phyloP scores from a whole-genome alignment of 1,140 invertebrate genomes.

The Cotesia glomerata region DNA sequence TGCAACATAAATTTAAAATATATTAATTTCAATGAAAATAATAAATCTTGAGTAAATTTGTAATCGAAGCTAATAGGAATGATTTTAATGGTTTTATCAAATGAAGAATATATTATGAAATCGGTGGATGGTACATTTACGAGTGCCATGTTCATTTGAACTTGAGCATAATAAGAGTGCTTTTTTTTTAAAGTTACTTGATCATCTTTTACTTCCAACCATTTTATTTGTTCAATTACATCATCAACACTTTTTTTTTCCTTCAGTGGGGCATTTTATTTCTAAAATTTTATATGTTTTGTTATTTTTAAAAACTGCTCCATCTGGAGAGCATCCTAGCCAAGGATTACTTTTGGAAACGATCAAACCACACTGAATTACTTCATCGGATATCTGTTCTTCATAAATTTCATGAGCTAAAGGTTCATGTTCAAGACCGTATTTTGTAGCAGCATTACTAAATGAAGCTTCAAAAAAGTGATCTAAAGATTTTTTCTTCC shows the following conservation, averaged over 20 bases:
- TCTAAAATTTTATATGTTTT: neutral
- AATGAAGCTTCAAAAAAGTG: neutral
- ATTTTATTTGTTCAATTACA: neutral
- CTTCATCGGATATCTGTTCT: neutral
- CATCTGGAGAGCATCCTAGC: conserved; percentile 3
- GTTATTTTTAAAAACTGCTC: neutral
- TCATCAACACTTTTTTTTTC: neutral
- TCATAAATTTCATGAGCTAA: neutral
- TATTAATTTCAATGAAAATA: neutral
- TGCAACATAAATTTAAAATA: conserved; percentile 12
- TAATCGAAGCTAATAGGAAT: conserved; percentile 5
- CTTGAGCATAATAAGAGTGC: conserved; percentile 19
- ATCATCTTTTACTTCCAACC: neutral
- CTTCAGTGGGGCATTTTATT: neutral
- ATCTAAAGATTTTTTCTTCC: conserved; percentile 3
- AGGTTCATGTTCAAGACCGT: neutral
- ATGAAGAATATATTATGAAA: conserved; percentile 21
- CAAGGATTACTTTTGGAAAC: neutral
- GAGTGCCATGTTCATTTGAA: conserved; percentile 25
- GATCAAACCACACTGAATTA: neutral
- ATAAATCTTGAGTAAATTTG: neutral
- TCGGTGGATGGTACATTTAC: conserved; percentile 10
- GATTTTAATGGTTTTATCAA: conserved; percentile 10
- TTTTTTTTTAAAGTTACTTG: conserved; percentile 17
- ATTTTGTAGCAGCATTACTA: neutral